phyloP scores from a whole-genome alignment of 2,888 invertebrate genomes.

The Crossocerus cetratus region DNA sequence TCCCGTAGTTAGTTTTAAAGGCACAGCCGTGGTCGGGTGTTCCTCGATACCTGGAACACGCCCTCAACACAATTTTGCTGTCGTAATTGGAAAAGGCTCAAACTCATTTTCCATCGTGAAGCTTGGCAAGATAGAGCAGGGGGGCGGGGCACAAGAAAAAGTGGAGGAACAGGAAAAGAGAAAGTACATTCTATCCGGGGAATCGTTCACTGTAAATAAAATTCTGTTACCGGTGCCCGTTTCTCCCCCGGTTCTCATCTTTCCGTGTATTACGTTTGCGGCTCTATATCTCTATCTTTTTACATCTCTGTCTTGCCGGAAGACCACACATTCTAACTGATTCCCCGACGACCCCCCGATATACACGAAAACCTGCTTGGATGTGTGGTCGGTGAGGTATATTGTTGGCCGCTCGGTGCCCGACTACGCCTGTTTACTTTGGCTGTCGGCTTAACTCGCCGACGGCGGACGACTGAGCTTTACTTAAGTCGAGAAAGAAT shows the following conservation, averaged over 20 bases:
- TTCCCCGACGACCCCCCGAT: no score
- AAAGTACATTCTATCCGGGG: conserved; percentile 20
- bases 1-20: conserved; percentile 62
- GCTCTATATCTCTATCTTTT: not conserved
- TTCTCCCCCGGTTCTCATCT: conserved; percentile 13
- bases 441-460: no score
- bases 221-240: conserved; percentile 27
- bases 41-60: conserved; percentile 41
- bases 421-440: no score
- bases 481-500: no score
- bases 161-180: conserved; percentile 15
- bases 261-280: conserved; percentile 18
- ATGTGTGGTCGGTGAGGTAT: no score
- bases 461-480: no score
- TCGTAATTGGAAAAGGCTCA: conserved; percentile 64
- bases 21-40: conserved; percentile 23
- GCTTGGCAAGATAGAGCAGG: not conserved
- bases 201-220: conserved; percentile 48
- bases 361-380: no score
- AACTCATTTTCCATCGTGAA: conserved; percentile 1
- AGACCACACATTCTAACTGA: no score
- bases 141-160: not conserved
- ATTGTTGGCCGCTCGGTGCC: no score
- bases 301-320: not conserved
- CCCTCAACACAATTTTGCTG: conserved; percentile 58